Conservation (phyloP, 2,113 vertebrate species). For the Alligator sinensis region DNA sequence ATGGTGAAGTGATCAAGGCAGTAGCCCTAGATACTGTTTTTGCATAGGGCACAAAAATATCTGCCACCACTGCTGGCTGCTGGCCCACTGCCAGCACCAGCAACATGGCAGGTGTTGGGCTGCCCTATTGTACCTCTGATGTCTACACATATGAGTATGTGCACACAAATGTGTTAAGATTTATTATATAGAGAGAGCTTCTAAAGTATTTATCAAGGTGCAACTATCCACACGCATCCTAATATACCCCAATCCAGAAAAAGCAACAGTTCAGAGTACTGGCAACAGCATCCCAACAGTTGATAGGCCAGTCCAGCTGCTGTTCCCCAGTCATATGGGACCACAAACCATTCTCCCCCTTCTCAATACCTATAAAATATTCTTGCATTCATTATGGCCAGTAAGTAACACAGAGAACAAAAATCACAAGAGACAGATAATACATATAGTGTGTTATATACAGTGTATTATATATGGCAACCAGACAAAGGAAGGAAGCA, state of each 20-base stretch:
- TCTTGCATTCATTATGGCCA: not conserved
- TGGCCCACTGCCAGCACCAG: too few relatives aligned
- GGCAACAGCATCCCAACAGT: not conserved
- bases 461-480: not conserved
- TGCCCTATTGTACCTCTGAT: too few relatives aligned
- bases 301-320: not conserved
- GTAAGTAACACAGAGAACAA: not conserved
- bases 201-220: not conserved
- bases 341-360: not conserved
- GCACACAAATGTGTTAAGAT: not conserved
- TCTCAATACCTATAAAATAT: not conserved
- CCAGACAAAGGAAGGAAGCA: too few relatives aligned
- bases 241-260: not conserved
- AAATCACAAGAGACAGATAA: not conserved
- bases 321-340: not conserved
- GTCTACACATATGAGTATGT: not conserved
- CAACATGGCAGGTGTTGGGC: too few relatives aligned
- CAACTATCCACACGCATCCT: not conserved
- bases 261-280: not conserved
- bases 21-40: not conserved
- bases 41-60: not conserved
- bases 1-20: too few relatives aligned
- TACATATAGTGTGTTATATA: not conserved
- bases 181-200: not conserved
- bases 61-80: too few relatives aligned